A percentile compares a stretch with the other conserved stretches of the same genome.
Conservation (phyloP, 2,888 invertebrate species). For the Empis livida region DNA sequence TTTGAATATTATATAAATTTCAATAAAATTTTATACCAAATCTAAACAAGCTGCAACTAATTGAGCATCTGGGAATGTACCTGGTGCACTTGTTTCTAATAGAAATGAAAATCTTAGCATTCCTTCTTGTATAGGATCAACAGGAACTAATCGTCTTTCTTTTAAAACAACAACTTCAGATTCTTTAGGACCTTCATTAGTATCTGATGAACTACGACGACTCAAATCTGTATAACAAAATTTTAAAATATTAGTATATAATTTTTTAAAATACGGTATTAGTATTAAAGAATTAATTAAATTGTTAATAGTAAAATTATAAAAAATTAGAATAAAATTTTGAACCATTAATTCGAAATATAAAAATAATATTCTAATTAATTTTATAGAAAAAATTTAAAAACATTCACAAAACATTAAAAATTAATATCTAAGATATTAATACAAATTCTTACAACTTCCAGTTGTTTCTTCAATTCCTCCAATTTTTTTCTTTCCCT, state of each 20-base stretch:
- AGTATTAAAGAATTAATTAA: too few species aligned
- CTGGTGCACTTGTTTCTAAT: constrained; percentile 90
- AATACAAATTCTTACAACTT: constrained; percentile 44
- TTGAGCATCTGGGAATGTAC: constrained; percentile 91
- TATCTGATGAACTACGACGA: constrained; percentile 69
- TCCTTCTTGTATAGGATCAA: constrained; percentile 69
- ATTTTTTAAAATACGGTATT: too few species aligned
- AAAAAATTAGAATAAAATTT: too few species aligned
- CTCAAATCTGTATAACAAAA: constrained; percentile 45
- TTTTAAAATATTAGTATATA: too few species aligned
- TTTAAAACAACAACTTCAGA: constrained; percentile 81
- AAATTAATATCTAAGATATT: too few species aligned
- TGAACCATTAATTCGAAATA: too few species aligned
- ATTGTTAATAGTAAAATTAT: too few species aligned
- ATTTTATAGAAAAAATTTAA: too few species aligned
- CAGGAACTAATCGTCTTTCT: constrained; percentile 72
- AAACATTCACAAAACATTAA: too few species aligned
- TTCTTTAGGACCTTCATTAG: constrained; percentile 65
- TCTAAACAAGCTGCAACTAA: constrained; percentile 88
- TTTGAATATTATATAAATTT: neutral
- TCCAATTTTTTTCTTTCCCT: constrained; percentile 79
- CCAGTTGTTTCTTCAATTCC: constrained; percentile 77
- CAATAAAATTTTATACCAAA: too few species aligned
- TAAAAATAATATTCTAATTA: too few species aligned
- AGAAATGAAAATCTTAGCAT: constrained; percentile 83